Conservation (phyloP, 2,797 vertebrate species). For the Platalea minor region DNA sequence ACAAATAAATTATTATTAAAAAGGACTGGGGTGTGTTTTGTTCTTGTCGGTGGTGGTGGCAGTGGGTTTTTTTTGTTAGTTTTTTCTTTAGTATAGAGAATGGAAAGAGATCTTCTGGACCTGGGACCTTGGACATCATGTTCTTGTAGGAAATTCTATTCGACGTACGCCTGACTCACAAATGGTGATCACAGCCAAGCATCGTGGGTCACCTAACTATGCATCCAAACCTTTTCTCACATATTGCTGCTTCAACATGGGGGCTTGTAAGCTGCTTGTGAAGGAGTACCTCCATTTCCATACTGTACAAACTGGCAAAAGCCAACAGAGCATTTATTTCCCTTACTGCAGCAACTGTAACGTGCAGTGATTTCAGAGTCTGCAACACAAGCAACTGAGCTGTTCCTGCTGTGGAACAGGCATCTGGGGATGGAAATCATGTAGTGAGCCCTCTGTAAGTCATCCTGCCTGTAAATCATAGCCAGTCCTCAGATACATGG, state of each 20-base stretch:
- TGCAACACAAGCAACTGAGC: background rate
- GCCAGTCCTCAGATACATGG: background rate
- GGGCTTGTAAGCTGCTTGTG: background rate
- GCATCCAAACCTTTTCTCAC: background rate
- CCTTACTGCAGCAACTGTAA: background rate
- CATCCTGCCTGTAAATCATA: background rate
- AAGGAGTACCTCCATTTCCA: background rate
- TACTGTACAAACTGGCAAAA: background rate
- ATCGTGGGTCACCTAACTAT: fast-evolving
- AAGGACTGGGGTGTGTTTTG: fast-evolving
- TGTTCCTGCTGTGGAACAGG: background rate
- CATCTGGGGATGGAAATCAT: background rate
- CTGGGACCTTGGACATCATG: background rate
- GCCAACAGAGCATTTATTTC: background rate
- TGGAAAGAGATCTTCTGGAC: background rate
- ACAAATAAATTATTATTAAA: background rate
- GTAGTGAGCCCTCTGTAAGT: background rate
- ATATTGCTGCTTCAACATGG: background rate
- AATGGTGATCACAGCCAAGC: background rate
- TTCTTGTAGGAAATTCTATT: background rate
- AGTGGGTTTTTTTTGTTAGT: fast-evolving
- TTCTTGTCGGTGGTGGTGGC: fast-evolving
- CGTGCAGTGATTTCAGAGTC: background rate
- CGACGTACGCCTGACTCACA: background rate
- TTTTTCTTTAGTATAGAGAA: background rate